These are phyloP conservation scores for Melanerpes formicivorus DNA, from an alignment of 2,113 vertebrate genomes.

Conservation along the genomic window DNA sequence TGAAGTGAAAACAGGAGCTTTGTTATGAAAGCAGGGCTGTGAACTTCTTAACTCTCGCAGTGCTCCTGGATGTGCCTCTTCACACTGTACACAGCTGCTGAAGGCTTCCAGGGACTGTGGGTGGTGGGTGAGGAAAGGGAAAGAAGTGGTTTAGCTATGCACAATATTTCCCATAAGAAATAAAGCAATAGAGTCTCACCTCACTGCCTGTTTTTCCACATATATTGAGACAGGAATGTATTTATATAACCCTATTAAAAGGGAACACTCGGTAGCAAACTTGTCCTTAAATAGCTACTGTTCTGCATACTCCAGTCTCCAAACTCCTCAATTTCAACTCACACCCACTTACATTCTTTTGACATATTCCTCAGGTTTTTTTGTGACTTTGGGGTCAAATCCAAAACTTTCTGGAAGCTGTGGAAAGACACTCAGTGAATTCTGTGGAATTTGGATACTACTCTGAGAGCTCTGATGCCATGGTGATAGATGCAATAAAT, in stretches of 20 bases:
- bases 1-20: conserved; percentile 48
- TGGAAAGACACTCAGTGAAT: conserved; percentile 59
- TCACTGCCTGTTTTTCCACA: conserved; percentile 73
- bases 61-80: conserved; percentile 34
- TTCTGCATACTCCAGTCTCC: conserved; percentile 57
- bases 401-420: conserved; percentile 55
- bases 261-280: conserved; percentile 48
- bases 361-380: conserved; percentile 60
- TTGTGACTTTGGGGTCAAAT: conserved; percentile 42
- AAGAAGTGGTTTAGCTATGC: conserved; percentile 61
- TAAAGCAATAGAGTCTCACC: conserved; percentile 67
- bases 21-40: conserved; percentile 45
- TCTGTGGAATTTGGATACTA: conserved; percentile 55
- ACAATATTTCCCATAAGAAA: conserved; percentile 71
- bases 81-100: conserved; percentile 37
- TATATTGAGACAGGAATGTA: conserved; percentile 60
- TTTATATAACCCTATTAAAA: conserved; percentile 76
- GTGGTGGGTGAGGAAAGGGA: conserved; percentile 59
- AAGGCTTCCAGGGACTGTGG: conserved; percentile 55
- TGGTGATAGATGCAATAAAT: conserved; percentile 62
- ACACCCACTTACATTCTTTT: conserved; percentile 74
- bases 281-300: conserved; percentile 72
- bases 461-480: conserved; percentile 22
- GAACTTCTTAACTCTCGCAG: conserved; percentile 26
- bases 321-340: conserved; percentile 67